Evolutionary conservation across 2,888 invertebrate species (phyloP), one percentile per base, ranked within the genome.

Genomic region (Drosophila anceps): DNA sequence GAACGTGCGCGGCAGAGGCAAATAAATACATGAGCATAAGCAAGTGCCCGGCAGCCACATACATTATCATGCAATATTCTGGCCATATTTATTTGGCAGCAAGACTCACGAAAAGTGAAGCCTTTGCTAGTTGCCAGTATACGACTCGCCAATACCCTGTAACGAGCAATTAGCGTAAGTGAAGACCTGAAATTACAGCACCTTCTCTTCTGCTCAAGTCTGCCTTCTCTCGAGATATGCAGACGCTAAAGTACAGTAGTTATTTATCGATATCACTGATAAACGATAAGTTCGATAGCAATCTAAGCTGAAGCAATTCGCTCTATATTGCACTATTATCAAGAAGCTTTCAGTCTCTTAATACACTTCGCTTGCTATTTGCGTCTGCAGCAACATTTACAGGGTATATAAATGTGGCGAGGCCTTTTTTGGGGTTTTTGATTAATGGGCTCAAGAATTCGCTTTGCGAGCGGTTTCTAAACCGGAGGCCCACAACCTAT

Each of bases 391-490:
- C 24, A n/a, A 10, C 27, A 29, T n/a, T 39, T 29, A 55, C 39
- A 29, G 54, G 39, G 13, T 55, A 55, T 55, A 9, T 6, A n/a
- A 39, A 61, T 76, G 65, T 64, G n/a, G 29, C 20, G 15, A 6
- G 55, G 62, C 53, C 53, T 46, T 69, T 79, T 67, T 81, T 27
- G 27, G 15, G 9, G 43, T 37, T 61, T 69, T 79, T 80, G 80
- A 80, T 80, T 80, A 80, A 80, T 80, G 80, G 60, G 64, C 67
- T 76, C 76, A 37, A 41, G 33, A 48, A 79, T 55, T 73, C 24
- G 39, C 13, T 43, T 53, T 33, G 63, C 44, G 44, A 44, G 44
- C n/a, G 12, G 35, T 35, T 35, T 58, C 58, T 46, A 60, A 51
- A 20, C 60, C 60, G 20, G 37, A 18, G 53, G 53, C 60, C 37